Evolutionary conservation across 2,888 invertebrate species (phyloP), one percentile per base, ranked within the genome.

Genomic region (Drosophila yooni): DNA sequence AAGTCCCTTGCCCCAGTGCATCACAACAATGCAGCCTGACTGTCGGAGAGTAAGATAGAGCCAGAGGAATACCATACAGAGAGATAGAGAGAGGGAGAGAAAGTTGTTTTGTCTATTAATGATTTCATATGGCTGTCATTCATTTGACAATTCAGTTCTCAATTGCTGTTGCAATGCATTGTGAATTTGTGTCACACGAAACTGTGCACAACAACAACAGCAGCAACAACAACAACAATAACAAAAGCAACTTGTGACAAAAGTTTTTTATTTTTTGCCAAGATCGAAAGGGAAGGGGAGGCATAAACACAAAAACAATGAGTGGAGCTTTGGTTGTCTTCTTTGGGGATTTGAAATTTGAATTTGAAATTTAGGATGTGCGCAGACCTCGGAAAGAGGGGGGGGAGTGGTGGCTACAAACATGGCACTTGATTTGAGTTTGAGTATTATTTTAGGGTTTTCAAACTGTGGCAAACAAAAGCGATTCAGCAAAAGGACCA

Each of bases 401-500:
- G 21, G 21, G 10, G 2, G 0, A 7, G 13, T 33, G 33, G 3
- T 21, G 13, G 33, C 6, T 15, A 18, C 56, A 56, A 38, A 29
- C 38, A 40, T 38, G 38, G 38, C 21, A 40, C 51, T 53, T 52
- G 36, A 38, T 54, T 54, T 34, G 54, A 51, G 36, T 58, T 51
- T n/a, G 31, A 56, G 64, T 52, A 58, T 57, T 40, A 59, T 60
- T 48, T 70, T 59, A 56, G 70, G 70, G 48, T 43, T 53, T 50
- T 36, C 18, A 36, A 25, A 38, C 36, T 18, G 46, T 54, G 29
- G 48, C 60, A 85, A 83, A 81, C 77, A 87, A 15, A 46, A 74
- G 63, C 70, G 68, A 84, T 78, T 82, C 82, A 82, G 80, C 88
- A 84, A 76, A 76, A 73, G 31, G 25, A 51, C 52, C 36, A 48